These are phyloP conservation scores for Allacma fusca DNA, from an alignment of 2,888 invertebrate species.

Conservation along the genomic window DNA sequence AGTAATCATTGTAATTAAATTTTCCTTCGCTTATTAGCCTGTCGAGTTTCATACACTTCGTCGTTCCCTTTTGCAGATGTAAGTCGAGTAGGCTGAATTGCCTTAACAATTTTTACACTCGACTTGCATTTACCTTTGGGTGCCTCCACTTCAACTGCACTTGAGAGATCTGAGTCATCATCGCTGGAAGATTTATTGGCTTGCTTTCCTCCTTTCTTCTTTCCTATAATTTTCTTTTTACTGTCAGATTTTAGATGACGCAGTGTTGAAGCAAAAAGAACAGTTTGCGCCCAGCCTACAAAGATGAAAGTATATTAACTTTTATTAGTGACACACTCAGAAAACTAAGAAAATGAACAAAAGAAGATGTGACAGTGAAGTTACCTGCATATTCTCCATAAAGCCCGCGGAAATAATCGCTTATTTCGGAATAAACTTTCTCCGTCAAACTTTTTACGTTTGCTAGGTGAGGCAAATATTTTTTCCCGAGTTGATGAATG, in stretches of 20 bases:
- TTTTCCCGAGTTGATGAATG: slow-evolving; percentile 87
- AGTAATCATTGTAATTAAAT: slow-evolving; percentile 15
- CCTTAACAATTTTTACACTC: slow-evolving; percentile 7
- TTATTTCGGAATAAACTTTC: slow-evolving; percentile 85
- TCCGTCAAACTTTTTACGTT: slow-evolving; percentile 81
- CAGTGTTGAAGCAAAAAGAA: slow-evolving; percentile 64
- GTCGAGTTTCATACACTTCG: neutral
- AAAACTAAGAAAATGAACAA: neutral
- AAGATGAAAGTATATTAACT: neutral
- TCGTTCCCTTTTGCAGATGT: neutral
- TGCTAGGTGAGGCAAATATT: slow-evolving; percentile 79
- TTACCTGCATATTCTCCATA: slow-evolving; percentile 82
- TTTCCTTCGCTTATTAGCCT: slow-evolving; percentile 23
- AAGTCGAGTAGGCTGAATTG: neutral
- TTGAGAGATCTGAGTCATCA: slow-evolving; percentile 33
- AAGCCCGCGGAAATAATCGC: slow-evolving; percentile 77
- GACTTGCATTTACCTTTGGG: neutral
- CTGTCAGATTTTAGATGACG: slow-evolving; percentile 47
- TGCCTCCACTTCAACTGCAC: neutral
- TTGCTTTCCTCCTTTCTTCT: slow-evolving; percentile 25
- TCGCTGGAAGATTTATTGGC: neutral
- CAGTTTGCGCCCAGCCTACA: slow-evolving; percentile 88
- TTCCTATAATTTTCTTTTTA: neutral
- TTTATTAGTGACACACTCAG: neutral
- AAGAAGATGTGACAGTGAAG: neutral